These are phyloP conservation scores for Sarcophaga variegata DNA, from an alignment of 2,888 invertebrate genomes.

Conservation along the genomic window DNA sequence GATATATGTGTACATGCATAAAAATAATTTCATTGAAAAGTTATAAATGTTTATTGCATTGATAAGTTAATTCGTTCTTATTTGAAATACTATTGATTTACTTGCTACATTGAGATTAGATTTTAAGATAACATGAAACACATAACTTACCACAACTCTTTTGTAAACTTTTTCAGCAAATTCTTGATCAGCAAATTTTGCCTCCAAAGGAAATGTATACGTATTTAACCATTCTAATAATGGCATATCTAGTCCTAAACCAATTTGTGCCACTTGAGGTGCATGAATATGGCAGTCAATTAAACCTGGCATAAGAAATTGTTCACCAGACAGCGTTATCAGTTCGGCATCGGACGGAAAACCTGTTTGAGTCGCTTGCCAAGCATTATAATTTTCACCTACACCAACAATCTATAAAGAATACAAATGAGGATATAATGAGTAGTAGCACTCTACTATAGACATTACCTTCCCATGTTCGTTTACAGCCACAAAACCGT, in stretches of 20 bases:
- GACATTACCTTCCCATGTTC: slow-evolving; percentile 83
- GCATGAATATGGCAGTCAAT: slow-evolving; percentile 96
- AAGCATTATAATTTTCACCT: slow-evolving; percentile 77
- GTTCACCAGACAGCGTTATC: slow-evolving; percentile 80
- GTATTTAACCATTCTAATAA: slow-evolving; percentile 92
- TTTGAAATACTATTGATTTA: not conserved
- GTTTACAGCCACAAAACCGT: slow-evolving; percentile 84
- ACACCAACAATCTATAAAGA: slow-evolving; percentile 81
- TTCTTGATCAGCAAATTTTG: slow-evolving; percentile 85
- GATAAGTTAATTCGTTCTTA: slow-evolving; percentile 1
- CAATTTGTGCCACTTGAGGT: slow-evolving; percentile 93
- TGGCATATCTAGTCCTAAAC: slow-evolving; percentile 90
- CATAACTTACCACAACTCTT: slow-evolving; percentile 88
- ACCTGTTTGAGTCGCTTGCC: slow-evolving; percentile 65
- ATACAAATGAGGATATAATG: not conserved
- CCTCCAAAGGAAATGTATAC: slow-evolving; percentile 94
- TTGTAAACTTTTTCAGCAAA: slow-evolving; percentile 89
- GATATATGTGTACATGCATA: no score
- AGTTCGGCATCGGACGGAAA: slow-evolving; percentile 59
- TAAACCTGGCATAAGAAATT: slow-evolving; percentile 93
- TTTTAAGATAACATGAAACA: slow-evolving; percentile 18
- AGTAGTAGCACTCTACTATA: not conserved
- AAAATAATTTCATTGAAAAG: no score
- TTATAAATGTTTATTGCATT: not conserved
- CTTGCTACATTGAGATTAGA: not conserved